Conservation (phyloP, 2,113 vertebrate genomes). For the Balaeniceps rex region DNA sequence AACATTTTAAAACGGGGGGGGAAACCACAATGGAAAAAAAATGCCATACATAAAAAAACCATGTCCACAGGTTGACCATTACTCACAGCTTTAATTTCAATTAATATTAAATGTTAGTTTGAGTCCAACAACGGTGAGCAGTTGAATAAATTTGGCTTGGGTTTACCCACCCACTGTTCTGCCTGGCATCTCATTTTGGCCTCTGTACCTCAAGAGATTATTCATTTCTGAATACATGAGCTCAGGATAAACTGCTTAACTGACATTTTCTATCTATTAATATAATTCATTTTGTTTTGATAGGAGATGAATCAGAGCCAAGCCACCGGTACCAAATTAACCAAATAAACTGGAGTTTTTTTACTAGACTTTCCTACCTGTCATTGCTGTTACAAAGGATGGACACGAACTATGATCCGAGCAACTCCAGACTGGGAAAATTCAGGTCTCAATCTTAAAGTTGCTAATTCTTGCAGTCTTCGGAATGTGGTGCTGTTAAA, state of each 20-base stretch:
- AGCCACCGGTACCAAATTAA: background rate
- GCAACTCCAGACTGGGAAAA: background rate
- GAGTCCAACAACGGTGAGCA: background rate
- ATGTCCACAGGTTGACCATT: background rate
- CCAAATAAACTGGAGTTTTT: background rate
- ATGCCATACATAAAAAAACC: background rate
- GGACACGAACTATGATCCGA: fast-evolving
- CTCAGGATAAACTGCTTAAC: background rate
- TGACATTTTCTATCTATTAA: background rate
- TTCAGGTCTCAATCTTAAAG: background rate
- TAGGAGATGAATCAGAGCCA: background rate
- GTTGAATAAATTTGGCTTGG: background rate
- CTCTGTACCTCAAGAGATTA: background rate
- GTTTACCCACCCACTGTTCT: background rate
- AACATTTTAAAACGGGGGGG: background rate
- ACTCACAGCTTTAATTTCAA: background rate
- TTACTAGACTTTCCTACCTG: background rate
- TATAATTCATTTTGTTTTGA: background rate
- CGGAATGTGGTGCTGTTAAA: background rate
- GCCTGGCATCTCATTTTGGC: background rate
- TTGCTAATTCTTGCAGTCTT: background rate
- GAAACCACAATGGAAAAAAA: background rate
- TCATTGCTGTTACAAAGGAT: background rate
- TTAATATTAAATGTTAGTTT: background rate
- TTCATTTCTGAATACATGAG: background rate